These are phyloP conservation scores for Agrilus planipennis DNA, from an alignment of 1,140 invertebrate genomes.

Conservation along the genomic window DNA sequence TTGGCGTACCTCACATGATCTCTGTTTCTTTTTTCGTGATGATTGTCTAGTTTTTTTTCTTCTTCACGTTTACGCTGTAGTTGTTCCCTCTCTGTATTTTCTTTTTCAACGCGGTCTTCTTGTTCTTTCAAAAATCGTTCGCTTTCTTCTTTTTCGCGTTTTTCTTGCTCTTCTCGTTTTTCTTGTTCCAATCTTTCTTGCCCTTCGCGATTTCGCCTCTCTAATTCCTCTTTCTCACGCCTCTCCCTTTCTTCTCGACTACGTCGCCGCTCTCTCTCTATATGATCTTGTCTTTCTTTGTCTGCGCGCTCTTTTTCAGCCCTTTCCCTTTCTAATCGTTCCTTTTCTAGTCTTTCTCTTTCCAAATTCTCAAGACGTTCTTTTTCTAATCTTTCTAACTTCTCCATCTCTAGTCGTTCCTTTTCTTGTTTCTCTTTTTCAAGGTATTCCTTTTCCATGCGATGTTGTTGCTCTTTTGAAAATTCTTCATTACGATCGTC, in stretches of 20 bases:
- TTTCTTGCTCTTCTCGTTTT: constrained; percentile 29
- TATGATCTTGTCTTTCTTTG: constrained; percentile 31
- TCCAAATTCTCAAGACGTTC: constrained; percentile 27
- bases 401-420: constrained; percentile 27
- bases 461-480: constrained; percentile 37
- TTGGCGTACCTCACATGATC: constrained; percentile 24
- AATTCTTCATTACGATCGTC: constrained; percentile 35
- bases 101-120: constrained; percentile 13
- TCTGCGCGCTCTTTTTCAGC: constrained; percentile 30
- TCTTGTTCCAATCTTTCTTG: constrained; percentile 22
- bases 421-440: constrained; percentile 25
- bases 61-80: constrained; percentile 26
- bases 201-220: constrained; percentile 19
- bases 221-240: constrained; percentile 14
- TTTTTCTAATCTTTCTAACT: constrained; percentile 21
- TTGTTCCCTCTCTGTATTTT: constrained; percentile 22
- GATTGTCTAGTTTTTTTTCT: constrained; percentile 25
- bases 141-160: constrained; percentile 25
- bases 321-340: constrained; percentile 21
- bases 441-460: constrained; percentile 31
- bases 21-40: constrained; percentile 28
- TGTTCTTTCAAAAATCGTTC: constrained; percentile 18
- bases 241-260: constrained; percentile 15
- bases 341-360: constrained; percentile 23
- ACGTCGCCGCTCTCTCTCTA: constrained; percentile 11